Base-by-base conservation (phyloP, 2,797 vertebrate genomes). In the Oreochromis grahami region DNA sequence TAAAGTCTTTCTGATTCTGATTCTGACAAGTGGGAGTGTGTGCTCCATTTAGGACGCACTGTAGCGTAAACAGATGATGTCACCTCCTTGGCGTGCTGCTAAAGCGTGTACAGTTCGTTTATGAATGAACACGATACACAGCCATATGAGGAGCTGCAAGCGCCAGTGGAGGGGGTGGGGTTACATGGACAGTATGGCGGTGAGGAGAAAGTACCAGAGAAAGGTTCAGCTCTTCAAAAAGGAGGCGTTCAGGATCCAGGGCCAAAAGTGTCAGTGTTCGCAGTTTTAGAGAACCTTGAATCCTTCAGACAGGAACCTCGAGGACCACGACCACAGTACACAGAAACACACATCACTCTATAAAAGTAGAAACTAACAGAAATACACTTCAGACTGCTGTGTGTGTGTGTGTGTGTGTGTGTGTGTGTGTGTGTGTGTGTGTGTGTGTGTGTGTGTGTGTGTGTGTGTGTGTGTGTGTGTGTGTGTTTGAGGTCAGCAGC, bases 61-160 rank as follows among this genome's bases (percentile, higher is more conserved):
- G 56, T 87, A 58, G 55, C 78, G 56, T 92, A 90, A 89, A 92
- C 85, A 13, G 55, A 84, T 85, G 84, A 87, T 56, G 80, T 90
- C 63, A 89, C 41, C 17, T 14, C 56, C 43, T 76, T 58, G 63
- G 74, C 55, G 7, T 48, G 15, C 7, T 5, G 19, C 29, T 76
- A 12, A 32, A 7, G 36, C 70, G 60, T 76, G 32, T 84, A 26
- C 41, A 81, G 34, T 58, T n/a, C 17, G 45, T 78, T 70, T 78
- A 38, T 74, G 81, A 19, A 15, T 80, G 58, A 77, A 82, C 52
- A 55, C 13, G 21, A 19, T 72, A 26, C 38, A 84, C 70, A 32
- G 70, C 88, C 90, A 86, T 87, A 91, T 87, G 7, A 79, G 88
- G 88, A 83, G 81, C 48, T 79, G 77, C 78, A 58, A 34, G n/a